Conservation (phyloP, 2,888 invertebrate species). For the Spilosoma lubricipeda region DNA sequence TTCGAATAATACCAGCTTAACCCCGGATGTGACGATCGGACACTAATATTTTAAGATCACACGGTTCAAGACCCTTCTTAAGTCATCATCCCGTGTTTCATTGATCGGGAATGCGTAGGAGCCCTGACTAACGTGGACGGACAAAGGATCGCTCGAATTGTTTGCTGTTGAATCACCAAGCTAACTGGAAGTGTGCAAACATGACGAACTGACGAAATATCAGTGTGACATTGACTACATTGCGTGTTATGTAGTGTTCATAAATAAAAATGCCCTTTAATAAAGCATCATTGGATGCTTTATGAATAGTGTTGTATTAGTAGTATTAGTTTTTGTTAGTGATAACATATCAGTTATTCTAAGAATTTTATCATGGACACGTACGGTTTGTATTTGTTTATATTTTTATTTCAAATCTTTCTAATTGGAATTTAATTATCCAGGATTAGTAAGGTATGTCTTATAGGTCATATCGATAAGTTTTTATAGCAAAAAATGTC, state of each 20-base stretch:
- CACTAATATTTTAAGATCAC: conserved; percentile 46
- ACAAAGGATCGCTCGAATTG: conserved; percentile 55
- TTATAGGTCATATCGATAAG: background rate
- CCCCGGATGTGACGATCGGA: conserved; percentile 45
- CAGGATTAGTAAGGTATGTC: background rate
- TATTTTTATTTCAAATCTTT: background rate
- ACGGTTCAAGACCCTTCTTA: conserved; percentile 28
- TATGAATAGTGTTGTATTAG: background rate
- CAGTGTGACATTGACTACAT: conserved; percentile 30
- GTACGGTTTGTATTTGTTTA: conserved; percentile 18
- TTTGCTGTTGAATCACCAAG: conserved; percentile 52
- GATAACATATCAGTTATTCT: conserved; percentile 9
- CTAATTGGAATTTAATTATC: background rate
- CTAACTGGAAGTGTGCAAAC: conserved; percentile 40
- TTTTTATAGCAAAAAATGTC: background rate
- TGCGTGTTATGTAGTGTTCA: conserved; percentile 24
- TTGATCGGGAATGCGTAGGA: conserved; percentile 62
- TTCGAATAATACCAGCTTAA: conserved; percentile 40
- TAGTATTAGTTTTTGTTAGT: background rate
- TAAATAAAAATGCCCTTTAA: background rate
- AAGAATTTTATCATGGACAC: conserved; percentile 27
- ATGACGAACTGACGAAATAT: conserved; percentile 38
- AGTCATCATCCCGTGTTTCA: conserved; percentile 57
- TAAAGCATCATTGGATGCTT: conserved; percentile 19
- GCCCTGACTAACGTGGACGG: conserved; percentile 58